Evolutionary conservation across 2,888 invertebrate genomes (phyloP).

Genomic region (Chromoteleia sp.): DNA sequence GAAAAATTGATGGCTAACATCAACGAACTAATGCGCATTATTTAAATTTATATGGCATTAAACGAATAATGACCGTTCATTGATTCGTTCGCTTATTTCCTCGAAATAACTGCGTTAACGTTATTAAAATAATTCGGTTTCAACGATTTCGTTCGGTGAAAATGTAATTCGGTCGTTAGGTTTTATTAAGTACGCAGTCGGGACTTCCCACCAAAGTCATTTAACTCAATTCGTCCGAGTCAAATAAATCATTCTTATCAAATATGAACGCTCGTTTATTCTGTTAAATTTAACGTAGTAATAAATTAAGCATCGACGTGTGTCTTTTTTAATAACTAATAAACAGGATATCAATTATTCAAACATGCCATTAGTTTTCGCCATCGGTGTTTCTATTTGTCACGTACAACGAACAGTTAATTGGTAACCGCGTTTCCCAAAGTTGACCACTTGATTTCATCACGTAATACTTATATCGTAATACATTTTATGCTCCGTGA

Average conservation of each 20-base stretch:
- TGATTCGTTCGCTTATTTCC: neutral
- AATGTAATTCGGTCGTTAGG: too few relatives aligned
- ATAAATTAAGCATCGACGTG: neutral
- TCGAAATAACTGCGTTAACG: too few relatives aligned
- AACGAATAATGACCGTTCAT: too few relatives aligned
- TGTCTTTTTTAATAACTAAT: neutral
- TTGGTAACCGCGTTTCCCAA: slow-evolving; percentile 6
- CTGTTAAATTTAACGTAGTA: neutral
- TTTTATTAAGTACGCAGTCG: too few relatives aligned
- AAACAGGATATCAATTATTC: neutral
- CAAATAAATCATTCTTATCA: too few relatives aligned
- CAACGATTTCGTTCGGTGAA: too few relatives aligned
- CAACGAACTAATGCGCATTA: too few relatives aligned
- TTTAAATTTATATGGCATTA: too few relatives aligned
- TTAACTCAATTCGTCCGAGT: too few relatives aligned
- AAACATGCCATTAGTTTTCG: neutral
- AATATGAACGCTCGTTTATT: neutral
- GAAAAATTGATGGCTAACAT: slow-evolving; percentile 1
- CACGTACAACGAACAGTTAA: neutral
- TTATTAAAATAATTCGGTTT: too few relatives aligned
- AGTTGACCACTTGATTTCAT: neutral
- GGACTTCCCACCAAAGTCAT: too few relatives aligned
- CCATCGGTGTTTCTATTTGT: neutral
- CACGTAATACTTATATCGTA: neutral
- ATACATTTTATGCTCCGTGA: slow-evolving; percentile 1